phyloP scores from a whole-genome alignment of 2,888 invertebrate genomes.

The Arrhopalites spinosus region DNA sequence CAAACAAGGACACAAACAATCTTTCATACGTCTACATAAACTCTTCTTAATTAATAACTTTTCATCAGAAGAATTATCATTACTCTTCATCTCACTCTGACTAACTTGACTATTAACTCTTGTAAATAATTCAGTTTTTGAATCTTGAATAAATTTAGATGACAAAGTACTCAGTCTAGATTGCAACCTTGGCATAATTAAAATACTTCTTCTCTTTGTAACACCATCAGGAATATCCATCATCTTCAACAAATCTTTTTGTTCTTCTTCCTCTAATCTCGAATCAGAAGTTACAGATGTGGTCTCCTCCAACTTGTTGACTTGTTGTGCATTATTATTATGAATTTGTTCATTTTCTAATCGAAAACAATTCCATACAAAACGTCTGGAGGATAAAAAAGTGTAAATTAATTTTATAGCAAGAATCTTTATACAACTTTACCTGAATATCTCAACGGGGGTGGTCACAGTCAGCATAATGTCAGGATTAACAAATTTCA shows the following conservation, averaged over 20 bases:
- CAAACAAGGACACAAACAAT: background rate
- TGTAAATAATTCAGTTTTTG: background rate
- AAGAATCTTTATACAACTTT: too few species aligned
- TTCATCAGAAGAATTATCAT: background rate
- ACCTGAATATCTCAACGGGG: slow-evolving; percentile 31
- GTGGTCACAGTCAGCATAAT: slow-evolving; percentile 30
- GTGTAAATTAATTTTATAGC: background rate
- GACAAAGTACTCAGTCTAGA: background rate
- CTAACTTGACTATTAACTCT: background rate
- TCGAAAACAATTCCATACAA: slow-evolving; percentile 28
- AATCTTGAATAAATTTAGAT: background rate
- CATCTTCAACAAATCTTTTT: background rate
- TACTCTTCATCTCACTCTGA: background rate
- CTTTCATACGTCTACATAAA: background rate
- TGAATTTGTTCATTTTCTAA: slow-evolving; percentile 32
- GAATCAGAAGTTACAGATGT: background rate
- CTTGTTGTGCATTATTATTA: slow-evolving; percentile 17
- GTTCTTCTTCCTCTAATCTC: background rate
- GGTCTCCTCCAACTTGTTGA: too few species aligned
- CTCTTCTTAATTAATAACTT: background rate
- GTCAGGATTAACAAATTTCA: slow-evolving; percentile 8
- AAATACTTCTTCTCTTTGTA: background rate
- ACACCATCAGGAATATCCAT: slow-evolving; percentile 14
- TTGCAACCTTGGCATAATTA: background rate
- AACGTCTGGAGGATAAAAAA: slow-evolving; percentile 3